Base-by-base conservation (phyloP, 2,113 vertebrate genomes). In the Gobius niger region DNA sequence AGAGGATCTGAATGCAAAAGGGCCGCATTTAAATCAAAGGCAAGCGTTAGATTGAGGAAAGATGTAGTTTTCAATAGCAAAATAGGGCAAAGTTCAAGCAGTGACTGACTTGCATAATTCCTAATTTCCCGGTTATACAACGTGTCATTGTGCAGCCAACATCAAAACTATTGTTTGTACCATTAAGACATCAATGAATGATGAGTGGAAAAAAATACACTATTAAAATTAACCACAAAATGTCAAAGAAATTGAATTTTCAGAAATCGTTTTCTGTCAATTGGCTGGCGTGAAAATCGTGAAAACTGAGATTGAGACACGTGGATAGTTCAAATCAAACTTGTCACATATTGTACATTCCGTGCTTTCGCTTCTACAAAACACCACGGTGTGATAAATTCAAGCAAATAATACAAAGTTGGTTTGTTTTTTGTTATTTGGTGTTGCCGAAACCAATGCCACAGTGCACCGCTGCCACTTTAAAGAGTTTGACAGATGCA, bases 21-120 rank as follows among this genome's bases (percentile, higher is more conserved):
- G n/a, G n/a, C n/a, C n/a, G n/a, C 24, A 54, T 9, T 19, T 54
- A n/a, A 59, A 42, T 41, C 10, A 34, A 12, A 56, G 16, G 7
- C 46, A 47, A 15, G 47, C 54, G 15, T 63, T 68, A 67, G 77
- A n/a, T 52, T 64, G 47, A 53, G 41, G 4, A 70, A 47, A 63
- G 46, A 59, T 50, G 44, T 50, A 24, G 16, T 54, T 71, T 76
- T 67, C 59, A 44, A 70, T 73, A 44, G 47, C 60, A 12, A 54
- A 34, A 34, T 34, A 75, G 51, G 72, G 81, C 70, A 66, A 86
- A 75, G 60, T 63, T 41, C 66, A 73, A 63, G 16, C 65, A 42
- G 41, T 42, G 73, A 16, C 74, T 83, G 82, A 91, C 85, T 78
- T 87, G 81, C 80, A 88, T 13, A 78, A 83, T 72, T 82, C 68